Conservation (phyloP, 2,888 invertebrate species). For the Lasioglossum vierecki region DNA sequence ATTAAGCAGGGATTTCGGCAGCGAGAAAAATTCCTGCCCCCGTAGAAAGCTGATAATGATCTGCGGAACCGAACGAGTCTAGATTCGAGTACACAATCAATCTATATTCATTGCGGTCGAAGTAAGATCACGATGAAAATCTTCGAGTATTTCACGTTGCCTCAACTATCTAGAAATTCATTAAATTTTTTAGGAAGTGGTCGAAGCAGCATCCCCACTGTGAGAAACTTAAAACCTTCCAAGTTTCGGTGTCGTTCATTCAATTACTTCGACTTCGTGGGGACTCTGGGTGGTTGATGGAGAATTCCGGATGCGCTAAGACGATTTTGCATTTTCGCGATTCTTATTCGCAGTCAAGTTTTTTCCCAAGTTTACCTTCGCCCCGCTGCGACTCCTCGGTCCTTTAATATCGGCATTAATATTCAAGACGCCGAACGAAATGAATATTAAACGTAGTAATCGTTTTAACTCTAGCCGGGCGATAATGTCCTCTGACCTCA, state of each 20-base stretch:
- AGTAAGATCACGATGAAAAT: background rate
- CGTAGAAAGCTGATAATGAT: constrained; percentile 22
- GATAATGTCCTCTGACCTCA: constrained; percentile 55
- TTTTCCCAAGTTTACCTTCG: constrained; percentile 41
- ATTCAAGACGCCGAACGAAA: constrained; percentile 80
- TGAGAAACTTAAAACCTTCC: background rate
- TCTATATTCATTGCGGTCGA: background rate
- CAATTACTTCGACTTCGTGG: background rate
- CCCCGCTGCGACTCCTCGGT: constrained; percentile 38
- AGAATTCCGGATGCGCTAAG: background rate
- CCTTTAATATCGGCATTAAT: constrained; percentile 77
- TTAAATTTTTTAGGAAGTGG: background rate
- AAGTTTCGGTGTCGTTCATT: background rate
- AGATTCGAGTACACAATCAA: background rate
- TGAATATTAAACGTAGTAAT: constrained; percentile 82
- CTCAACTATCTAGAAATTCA: background rate
- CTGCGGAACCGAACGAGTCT: constrained; percentile 1
- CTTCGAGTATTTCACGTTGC: background rate
- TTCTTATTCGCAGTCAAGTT: background rate
- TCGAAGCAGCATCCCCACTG: background rate
- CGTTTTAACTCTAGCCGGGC: constrained; percentile 79
- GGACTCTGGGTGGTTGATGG: background rate
- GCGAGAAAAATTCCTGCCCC: constrained; percentile 13
- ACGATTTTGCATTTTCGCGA: background rate
- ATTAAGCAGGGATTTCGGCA: constrained; percentile 40